Conservation (phyloP, 2,113 vertebrate genomes). For the Tiliqua scincoides region DNA sequence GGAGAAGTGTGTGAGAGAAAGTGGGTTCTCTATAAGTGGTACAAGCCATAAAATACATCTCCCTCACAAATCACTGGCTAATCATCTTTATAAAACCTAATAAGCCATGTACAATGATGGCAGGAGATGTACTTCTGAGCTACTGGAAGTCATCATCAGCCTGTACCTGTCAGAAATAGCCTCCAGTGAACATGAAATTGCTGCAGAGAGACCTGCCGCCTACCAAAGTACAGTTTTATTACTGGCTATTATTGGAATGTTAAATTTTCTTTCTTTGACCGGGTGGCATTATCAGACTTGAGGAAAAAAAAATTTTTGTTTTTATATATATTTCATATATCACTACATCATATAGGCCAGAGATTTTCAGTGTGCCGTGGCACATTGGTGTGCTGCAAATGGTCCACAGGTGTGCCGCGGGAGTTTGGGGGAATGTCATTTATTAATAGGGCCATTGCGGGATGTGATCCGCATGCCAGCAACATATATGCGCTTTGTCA, state of each 20-base stretch:
- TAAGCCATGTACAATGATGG: constrained; percentile 37
- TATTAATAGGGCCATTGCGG: no score
- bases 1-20: constrained; percentile 31
- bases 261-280: constrained; percentile 34
- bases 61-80: constrained; percentile 54
- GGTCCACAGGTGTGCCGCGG: no score
- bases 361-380: no score
- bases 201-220: not conserved
- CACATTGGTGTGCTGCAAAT: no score
- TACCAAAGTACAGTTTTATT: constrained; percentile 27
- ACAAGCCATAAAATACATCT: constrained; percentile 39
- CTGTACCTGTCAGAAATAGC: constrained; percentile 33
- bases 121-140: constrained; percentile 30
- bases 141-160: constrained; percentile 41
- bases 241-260: constrained; percentile 15
- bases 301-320: constrained; percentile 9
- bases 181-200: constrained; percentile 33
- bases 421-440: no score
- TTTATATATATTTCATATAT: no score
- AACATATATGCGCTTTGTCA: no score
- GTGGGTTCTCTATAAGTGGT: constrained; percentile 41
- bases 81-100: constrained; percentile 51
- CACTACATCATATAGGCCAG: no score
- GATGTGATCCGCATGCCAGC: no score
- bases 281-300: not conserved